phyloP scores from a whole-genome alignment of 2,113 vertebrate species.

The Melospiza melodia region DNA sequence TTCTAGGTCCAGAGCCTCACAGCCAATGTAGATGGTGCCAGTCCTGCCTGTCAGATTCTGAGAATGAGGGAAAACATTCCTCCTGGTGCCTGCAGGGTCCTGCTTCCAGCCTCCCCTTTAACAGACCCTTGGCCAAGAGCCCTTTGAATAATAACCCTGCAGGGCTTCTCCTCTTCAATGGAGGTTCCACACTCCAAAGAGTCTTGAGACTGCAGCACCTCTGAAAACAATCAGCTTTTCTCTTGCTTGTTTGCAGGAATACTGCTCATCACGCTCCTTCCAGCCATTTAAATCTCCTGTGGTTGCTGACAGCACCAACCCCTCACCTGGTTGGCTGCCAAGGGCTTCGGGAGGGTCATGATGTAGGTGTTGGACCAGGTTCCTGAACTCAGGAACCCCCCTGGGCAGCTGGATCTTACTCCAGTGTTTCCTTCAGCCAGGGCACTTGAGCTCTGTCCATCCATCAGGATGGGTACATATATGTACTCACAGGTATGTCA shows the following conservation, averaged over 20 bases:
- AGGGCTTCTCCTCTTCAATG: not conserved
- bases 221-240: not conserved
- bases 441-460: not conserved
- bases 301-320: not conserved
- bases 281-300: fast-evolving
- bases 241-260: not conserved
- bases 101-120: not conserved
- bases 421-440: not conserved
- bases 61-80: not conserved
- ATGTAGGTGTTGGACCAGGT: not conserved
- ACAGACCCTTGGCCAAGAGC: not conserved
- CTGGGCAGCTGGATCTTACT: not conserved
- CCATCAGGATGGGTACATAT: not conserved
- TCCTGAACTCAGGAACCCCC: not conserved
- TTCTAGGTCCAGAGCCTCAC: not conserved
- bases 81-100: fast-evolving
- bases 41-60: not conserved
- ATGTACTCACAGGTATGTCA: not conserved
- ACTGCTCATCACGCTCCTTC: fast-evolving
- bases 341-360: not conserved
- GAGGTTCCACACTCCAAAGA: fast-evolving
- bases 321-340: not conserved
- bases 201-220: not conserved
- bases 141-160: not conserved
- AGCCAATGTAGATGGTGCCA: fast-evolving